phyloP scores from a whole-genome alignment of 2,888 invertebrate genomes.

The Calameuta idolon region DNA sequence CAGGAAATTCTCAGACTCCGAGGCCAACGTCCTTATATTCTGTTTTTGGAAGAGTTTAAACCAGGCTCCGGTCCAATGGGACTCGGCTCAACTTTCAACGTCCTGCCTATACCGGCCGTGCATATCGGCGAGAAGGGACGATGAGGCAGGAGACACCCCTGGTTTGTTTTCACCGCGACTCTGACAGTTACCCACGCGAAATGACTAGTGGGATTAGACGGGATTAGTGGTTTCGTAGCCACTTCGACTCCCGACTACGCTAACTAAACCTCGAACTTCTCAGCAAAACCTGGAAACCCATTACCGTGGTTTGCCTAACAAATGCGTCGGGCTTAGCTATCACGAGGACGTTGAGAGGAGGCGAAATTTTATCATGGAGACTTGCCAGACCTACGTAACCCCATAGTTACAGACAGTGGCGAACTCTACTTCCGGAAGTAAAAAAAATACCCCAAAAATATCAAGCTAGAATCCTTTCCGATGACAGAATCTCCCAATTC shows the following conservation, averaged over 20 bases:
- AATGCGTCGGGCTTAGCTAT: neutral
- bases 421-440: neutral
- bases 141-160: neutral
- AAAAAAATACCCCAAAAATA: neutral
- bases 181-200: neutral
- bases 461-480: neutral
- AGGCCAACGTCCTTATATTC: conserved; percentile 1
- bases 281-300: conserved; percentile 8
- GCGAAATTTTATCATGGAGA: neutral
- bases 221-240: neutral
- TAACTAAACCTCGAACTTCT: conserved; percentile 5
- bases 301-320: conserved; percentile 1
- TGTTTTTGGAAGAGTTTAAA: neutral
- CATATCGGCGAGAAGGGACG: neutral
- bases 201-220: neutral
- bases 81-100: neutral
- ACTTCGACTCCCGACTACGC: neutral
- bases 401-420: neutral
- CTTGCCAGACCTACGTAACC: neutral
- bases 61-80: neutral
- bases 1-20: conserved; percentile 8
- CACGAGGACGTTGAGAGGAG: neutral
- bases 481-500: neutral
- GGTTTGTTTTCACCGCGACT: neutral
- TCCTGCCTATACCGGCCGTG: neutral